phyloP scores from a whole-genome alignment of 2,113 vertebrate species.

The Fulica atra region DNA sequence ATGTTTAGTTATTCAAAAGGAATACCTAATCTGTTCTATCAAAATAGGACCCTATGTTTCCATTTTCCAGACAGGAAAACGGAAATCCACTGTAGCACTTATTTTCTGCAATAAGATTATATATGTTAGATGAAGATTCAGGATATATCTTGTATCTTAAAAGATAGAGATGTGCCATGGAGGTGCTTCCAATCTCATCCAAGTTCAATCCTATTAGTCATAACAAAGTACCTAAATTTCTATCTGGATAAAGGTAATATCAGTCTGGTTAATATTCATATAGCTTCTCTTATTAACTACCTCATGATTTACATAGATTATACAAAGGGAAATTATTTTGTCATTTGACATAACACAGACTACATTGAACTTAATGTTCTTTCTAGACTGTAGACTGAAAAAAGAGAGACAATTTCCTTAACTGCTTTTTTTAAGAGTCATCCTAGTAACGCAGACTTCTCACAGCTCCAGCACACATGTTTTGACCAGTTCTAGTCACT shows the following conservation, averaged over 20 bases:
- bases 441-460: not conserved
- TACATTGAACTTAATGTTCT: not conserved
- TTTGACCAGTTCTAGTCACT: not conserved
- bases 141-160: not conserved
- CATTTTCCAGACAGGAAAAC: not conserved
- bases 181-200: not conserved
- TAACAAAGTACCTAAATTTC: not conserved
- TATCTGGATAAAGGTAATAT: not conserved
- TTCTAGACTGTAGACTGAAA: not conserved
- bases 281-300: not conserved
- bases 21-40: not conserved
- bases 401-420: not conserved
- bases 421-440: not conserved
- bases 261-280: not conserved
- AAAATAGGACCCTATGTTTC: not conserved
- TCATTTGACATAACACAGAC: not conserved
- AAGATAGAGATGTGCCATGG: not conserved
- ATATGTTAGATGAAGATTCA: not conserved
- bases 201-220: not conserved
- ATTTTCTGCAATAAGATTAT: not conserved
- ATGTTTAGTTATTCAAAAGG: not conserved
- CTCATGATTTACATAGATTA: not conserved
- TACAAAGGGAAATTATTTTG: not conserved
- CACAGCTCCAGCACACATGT: not conserved
- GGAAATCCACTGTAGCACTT: not conserved